Evolutionary conservation across 2,797 vertebrate genomes (phyloP).

Genomic region (Champsocephalus esox): DNA sequence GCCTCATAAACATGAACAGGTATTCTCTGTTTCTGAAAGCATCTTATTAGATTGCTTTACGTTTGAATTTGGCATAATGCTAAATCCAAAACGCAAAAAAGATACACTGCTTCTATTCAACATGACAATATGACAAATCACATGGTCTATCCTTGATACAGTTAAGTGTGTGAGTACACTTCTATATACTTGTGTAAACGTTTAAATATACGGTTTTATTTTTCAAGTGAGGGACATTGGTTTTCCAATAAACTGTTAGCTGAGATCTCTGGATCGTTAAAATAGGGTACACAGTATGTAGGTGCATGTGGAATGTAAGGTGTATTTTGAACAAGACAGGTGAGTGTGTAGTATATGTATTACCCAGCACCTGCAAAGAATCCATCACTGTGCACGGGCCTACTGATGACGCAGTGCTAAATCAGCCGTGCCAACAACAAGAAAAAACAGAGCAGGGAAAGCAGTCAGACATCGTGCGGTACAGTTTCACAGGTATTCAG

Average conservation of each 20-base stretch:
- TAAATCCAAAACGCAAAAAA: neutral
- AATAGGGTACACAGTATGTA: neutral
- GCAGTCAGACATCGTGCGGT: slow-evolving; percentile 1
- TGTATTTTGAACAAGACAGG: neutral
- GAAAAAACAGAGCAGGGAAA: slow-evolving; percentile 7
- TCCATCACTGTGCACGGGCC: slow-evolving; percentile 11
- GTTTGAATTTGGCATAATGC: neutral
- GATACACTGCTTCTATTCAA: neutral
- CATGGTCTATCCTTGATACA: neutral
- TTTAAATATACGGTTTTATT: neutral
- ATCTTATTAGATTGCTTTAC: neutral
- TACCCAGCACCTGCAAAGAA: slow-evolving; percentile 30
- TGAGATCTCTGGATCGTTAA: neutral
- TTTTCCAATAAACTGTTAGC: neutral
- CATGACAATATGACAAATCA: neutral
- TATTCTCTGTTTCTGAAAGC: neutral
- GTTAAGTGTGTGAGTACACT: neutral
- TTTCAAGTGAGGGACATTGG: neutral
- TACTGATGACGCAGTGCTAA: slow-evolving; percentile 23
- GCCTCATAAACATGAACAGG: neutral
- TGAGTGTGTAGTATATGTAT: neutral
- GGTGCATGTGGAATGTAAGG: neutral
- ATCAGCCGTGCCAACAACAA: slow-evolving; percentile 17
- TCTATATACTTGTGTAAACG: too few species aligned
- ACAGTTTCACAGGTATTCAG: slow-evolving; percentile 30